Evolutionary conservation across 2,797 vertebrate species (phyloP).

Genomic region (Taeniopygia guttata): DNA sequence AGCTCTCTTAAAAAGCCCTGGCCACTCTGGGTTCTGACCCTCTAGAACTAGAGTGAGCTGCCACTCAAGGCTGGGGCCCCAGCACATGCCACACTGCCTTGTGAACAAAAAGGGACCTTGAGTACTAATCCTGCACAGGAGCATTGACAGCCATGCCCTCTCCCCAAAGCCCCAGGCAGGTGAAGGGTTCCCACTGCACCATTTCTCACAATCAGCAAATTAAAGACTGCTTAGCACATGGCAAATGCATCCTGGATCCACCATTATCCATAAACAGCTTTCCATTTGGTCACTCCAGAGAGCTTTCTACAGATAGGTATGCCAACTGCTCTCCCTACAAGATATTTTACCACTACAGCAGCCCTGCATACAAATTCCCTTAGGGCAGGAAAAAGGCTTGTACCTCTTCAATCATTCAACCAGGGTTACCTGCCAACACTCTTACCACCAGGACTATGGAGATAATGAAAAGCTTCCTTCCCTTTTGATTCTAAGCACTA

Average conservation of each 20-base stretch:
- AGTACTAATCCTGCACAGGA: background rate
- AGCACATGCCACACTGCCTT: background rate
- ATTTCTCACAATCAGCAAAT: background rate
- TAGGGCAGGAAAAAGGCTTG: background rate
- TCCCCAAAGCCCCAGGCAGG: background rate
- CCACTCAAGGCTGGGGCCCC: background rate
- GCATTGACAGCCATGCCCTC: background rate
- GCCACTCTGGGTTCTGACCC: background rate
- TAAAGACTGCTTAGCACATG: background rate
- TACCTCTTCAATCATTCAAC: background rate
- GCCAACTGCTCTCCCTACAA: background rate
- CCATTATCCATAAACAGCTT: background rate
- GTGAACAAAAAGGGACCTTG: accelerated
- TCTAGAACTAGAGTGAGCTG: background rate
- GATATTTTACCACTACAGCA: background rate
- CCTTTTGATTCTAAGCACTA: background rate
- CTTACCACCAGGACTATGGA: background rate
- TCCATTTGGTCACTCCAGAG: background rate
- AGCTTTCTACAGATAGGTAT: background rate
- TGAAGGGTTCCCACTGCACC: background rate
- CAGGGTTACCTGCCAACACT: background rate
- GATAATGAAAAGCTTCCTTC: background rate
- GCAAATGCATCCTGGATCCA: background rate
- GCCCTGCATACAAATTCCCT: background rate
- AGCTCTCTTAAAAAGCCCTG: background rate